A percentile compares a stretch with the other conserved stretches of the same genome.
phyloP scores from a whole-genome alignment of 1,140 invertebrate species.

The Zaprionus kolodkinae region DNA sequence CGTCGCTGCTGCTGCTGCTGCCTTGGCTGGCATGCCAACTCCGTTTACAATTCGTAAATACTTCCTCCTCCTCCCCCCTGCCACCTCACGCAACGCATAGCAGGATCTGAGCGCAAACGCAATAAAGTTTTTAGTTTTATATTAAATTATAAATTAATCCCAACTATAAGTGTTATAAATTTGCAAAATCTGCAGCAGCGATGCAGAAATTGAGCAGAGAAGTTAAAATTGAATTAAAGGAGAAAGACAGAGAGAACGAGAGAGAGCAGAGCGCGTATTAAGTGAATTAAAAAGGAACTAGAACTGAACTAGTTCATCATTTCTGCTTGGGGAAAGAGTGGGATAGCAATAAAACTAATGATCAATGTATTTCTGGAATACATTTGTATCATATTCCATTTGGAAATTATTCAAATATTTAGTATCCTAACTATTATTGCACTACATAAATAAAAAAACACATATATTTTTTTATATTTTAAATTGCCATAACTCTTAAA shows the following conservation, averaged over 20 bases:
- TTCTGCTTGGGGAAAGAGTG: too few relatives aligned
- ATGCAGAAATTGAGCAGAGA: too few relatives aligned
- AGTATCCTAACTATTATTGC: background rate
- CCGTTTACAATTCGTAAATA: conserved; percentile 20
- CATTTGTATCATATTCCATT: background rate
- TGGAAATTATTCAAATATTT: background rate
- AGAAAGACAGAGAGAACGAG: background rate
- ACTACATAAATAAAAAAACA: too few relatives aligned
- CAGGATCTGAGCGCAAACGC: conserved; percentile 8
- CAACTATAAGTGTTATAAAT: background rate
- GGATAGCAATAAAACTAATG: background rate
- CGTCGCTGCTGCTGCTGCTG: conserved; percentile 19
- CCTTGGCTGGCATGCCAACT: conserved; percentile 30
- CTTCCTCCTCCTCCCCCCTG: background rate
- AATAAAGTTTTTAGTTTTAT: background rate
- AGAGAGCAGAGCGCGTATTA: background rate
- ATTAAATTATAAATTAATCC: background rate
- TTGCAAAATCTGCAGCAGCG: too few relatives aligned
- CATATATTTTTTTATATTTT: background rate
- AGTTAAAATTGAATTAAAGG: too few relatives aligned
- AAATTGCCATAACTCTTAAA: background rate
- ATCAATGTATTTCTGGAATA: background rate
- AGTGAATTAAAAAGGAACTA: background rate
- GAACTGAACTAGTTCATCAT: background rate
- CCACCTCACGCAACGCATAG: background rate